phyloP scores from a whole-genome alignment of 2,797 vertebrate species.

The Ceryle rudis region DNA sequence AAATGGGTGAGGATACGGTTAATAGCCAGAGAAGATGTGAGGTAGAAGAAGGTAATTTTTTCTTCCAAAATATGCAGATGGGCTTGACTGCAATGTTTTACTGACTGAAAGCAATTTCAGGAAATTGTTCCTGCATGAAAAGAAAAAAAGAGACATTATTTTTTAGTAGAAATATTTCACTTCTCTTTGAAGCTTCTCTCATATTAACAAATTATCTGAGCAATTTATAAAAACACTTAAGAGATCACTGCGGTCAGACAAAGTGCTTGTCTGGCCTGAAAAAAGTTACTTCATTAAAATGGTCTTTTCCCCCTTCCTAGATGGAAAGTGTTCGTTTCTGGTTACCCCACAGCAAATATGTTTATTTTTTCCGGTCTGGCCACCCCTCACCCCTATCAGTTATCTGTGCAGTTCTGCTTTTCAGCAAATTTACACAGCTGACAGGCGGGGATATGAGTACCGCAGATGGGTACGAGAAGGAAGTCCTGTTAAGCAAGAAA shows the following conservation, averaged over 20 bases:
- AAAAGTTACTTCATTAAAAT: not conserved
- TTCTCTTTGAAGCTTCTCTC: conserved; percentile 35
- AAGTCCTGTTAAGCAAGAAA: conserved; percentile 31
- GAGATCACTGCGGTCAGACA: not conserved
- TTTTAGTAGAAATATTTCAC: not conserved
- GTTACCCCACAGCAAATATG: not conserved
- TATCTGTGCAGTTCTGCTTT: conserved; percentile 63
- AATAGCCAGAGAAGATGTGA: not conserved
- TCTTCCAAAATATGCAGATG: conserved; percentile 36
- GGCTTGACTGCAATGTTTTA: conserved; percentile 15
- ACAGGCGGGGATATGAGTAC: not conserved
- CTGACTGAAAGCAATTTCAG: conserved; percentile 21
- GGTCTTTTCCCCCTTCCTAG: not conserved
- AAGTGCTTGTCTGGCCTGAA: not conserved
- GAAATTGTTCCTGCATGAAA: not conserved
- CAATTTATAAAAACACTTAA: not conserved
- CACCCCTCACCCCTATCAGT: conserved; percentile 23
- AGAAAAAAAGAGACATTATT: not conserved
- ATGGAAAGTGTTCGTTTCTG: not conserved
- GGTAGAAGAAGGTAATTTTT: conserved; percentile 23
- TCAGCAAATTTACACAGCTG: conserved; percentile 57
- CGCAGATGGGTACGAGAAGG: not conserved
- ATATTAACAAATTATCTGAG: conserved; percentile 26
- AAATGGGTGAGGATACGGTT: conserved; percentile 15
- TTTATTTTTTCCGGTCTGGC: conserved; percentile 14